phyloP scores from a whole-genome alignment of 2,113 vertebrate species.

The mouse (Mus musculus) region DNA sequence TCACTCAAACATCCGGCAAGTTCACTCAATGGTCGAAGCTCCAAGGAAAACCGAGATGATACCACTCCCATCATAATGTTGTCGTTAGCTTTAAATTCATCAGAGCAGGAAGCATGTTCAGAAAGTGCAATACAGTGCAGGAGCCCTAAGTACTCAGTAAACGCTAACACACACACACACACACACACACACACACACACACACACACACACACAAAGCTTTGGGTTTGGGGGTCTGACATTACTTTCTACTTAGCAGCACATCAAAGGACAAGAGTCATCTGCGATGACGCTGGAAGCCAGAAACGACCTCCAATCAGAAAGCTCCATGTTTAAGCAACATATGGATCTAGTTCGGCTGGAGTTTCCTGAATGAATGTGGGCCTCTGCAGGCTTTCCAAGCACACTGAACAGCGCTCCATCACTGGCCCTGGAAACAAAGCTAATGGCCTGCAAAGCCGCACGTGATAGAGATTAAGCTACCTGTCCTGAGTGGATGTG shows the following conservation, averaged over 20 bases:
- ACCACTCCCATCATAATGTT: background rate
- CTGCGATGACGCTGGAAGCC: slow-evolving; percentile 77
- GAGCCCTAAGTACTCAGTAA: slow-evolving; percentile 23
- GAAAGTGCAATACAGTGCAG: background rate
- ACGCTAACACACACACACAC: background rate
- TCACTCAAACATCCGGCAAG: background rate
- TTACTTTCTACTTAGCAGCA: slow-evolving; percentile 76
- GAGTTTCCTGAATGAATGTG: slow-evolving; percentile 87
- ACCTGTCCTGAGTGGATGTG: slow-evolving; percentile 88
- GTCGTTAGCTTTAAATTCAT: slow-evolving; percentile 33
- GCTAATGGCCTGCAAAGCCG: slow-evolving; percentile 84
- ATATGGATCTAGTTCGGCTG: slow-evolving; percentile 89
- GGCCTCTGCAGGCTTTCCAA: slow-evolving; percentile 79
- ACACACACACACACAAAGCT: background rate
- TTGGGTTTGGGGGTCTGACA: slow-evolving; percentile 70
- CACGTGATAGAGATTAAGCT: slow-evolving; percentile 90
- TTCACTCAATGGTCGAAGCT: slow-evolving; percentile 10
- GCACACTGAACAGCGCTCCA: slow-evolving; percentile 81
- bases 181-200: background rate
- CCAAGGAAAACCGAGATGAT: background rate
- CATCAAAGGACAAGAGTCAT: slow-evolving; percentile 83
- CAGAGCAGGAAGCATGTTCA: background rate
- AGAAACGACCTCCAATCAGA: slow-evolving; percentile 81
- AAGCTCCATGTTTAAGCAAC: slow-evolving; percentile 77
- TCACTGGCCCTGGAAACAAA: slow-evolving; percentile 85